Conservation (phyloP, 2,797 vertebrate species). For the Sebastes hubbsi region DNA sequence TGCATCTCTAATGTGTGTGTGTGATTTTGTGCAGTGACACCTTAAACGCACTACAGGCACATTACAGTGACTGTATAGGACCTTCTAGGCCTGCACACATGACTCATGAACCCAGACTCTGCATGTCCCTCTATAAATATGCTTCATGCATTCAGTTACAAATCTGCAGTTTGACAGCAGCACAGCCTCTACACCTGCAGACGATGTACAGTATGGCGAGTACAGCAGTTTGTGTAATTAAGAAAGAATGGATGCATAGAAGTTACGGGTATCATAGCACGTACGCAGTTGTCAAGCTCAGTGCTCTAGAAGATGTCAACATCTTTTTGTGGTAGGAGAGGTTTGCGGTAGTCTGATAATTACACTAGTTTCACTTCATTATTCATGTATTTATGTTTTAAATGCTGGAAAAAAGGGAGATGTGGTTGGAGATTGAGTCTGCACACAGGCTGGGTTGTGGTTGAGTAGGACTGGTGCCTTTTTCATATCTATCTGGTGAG, state of each 20-base stretch:
- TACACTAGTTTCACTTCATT: neutral
- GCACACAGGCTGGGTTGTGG: neutral
- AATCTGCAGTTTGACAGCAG: neutral
- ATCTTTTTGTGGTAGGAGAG: neutral
- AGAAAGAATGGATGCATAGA: neutral
- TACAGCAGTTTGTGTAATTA: neutral
- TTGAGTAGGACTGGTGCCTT: neutral
- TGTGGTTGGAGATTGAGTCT: neutral
- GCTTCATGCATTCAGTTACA: neutral
- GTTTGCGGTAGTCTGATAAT: neutral
- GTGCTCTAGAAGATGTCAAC: neutral
- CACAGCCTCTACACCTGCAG: neutral
- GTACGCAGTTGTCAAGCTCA: neutral
- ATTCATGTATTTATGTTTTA: neutral
- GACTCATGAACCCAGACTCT: neutral
- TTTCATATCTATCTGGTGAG: neutral
- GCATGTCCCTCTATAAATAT: neutral
- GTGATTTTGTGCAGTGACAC: neutral
- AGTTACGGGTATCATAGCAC: neutral
- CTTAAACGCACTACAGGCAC: neutral
- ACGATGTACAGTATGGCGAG: neutral
- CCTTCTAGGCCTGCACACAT: neutral
- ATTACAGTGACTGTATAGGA: neutral
- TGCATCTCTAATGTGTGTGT: neutral
- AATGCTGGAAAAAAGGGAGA: neutral